These are phyloP conservation scores for Podocnemis expansa DNA, from an alignment of 2,113 vertebrate genomes.

Conservation along the genomic window DNA sequence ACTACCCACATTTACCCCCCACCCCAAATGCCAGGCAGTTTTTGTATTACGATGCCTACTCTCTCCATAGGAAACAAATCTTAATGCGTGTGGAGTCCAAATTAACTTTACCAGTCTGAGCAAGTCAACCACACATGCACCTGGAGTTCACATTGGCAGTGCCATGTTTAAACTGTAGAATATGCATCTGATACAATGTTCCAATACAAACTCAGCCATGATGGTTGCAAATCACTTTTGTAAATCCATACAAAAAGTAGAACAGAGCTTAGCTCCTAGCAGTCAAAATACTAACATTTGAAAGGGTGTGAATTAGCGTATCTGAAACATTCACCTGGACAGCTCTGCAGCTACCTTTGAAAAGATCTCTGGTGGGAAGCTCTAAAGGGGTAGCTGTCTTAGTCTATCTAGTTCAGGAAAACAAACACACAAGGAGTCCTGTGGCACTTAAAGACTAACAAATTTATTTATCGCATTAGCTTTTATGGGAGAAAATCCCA, in stretches of 20 bases:
- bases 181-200: not conserved
- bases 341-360: not conserved
- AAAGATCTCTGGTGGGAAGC: not conserved
- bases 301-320: conserved; percentile 51
- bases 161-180: not conserved
- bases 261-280: not conserved
- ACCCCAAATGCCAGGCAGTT: no score
- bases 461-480: no score
- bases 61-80: no score
- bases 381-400: no score
- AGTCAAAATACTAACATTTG: not conserved
- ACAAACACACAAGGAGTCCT: no score
- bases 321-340: not conserved
- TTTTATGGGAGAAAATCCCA: no score
- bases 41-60: no score
- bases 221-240: not conserved
- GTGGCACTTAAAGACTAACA: no score
- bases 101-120: not conserved
- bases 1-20: no score
- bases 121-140: not conserved
- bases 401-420: no score
- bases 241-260: not conserved
- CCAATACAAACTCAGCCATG: not conserved
- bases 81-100: not conserved
- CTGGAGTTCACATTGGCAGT: not conserved